Percentiles rank a stretch among this genome's conserved stretches.
phyloP scores from a whole-genome alignment of 2,888 invertebrate species.

The Dastarcus helophoroides region DNA sequence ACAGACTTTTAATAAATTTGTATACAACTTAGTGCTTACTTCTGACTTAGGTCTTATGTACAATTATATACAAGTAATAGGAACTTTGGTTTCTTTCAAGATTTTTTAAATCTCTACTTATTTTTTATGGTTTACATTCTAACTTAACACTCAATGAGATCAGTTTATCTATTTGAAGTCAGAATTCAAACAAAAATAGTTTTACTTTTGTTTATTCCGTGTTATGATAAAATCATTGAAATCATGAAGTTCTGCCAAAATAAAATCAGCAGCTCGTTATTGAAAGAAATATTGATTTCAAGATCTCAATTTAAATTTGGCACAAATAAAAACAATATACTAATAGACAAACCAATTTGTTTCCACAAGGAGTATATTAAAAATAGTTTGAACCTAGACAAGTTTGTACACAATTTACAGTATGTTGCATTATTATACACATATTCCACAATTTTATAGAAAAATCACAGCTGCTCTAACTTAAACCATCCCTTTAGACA shows the following conservation, averaged over 20 bases:
- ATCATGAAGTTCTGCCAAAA: no score
- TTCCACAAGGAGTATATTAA: no score
- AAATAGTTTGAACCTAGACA: no score
- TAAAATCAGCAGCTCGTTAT: no score
- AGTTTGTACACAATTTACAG: not conserved
- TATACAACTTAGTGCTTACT: constrained; percentile 16
- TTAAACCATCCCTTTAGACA: constrained; percentile 77
- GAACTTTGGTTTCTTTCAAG: constrained; percentile 51
- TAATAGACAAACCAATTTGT: no score
- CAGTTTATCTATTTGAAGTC: not conserved
- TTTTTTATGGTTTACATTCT: constrained; percentile 15
- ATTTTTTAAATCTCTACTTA: constrained; percentile 30
- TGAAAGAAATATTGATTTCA: no score
- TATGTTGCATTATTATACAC: constrained; percentile 11
- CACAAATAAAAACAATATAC: no score
- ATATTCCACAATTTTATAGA: constrained; percentile 9
- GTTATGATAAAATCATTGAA: no score
- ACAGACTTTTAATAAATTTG: constrained; percentile 11
- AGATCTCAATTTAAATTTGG: no score
- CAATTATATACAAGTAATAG: constrained; percentile 36
- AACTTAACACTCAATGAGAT: constrained; percentile 7
- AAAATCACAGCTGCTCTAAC: constrained; percentile 22
- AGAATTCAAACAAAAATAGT: no score
- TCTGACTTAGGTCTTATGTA: constrained; percentile 4
- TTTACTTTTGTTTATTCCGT: no score